These are phyloP conservation scores for Centrocercus urophasianus DNA, from an alignment of 2,113 vertebrate genomes.

Conservation along the genomic window DNA sequence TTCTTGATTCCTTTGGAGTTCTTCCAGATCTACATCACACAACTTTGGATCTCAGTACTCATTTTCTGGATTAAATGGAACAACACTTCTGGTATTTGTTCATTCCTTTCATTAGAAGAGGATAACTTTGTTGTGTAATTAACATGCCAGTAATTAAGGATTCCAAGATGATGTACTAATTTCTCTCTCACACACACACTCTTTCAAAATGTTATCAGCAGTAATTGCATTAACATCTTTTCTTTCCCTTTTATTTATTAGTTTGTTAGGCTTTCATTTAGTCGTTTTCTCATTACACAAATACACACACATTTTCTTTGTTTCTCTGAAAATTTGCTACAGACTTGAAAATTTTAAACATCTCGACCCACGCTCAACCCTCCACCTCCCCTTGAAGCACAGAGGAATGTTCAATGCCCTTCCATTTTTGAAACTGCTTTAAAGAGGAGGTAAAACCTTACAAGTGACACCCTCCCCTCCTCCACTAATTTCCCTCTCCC, in stretches of 20 bases:
- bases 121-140: conserved; percentile 63
- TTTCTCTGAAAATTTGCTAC: conserved; percentile 20
- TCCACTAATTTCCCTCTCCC: not conserved
- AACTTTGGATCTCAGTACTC: not conserved
- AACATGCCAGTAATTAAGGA: conserved; percentile 57
- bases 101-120: conserved; percentile 17
- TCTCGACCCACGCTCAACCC: not conserved
- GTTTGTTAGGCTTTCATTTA: conserved; percentile 51
- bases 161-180: conserved; percentile 60
- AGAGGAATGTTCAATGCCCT: not conserved
- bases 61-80: conserved; percentile 59
- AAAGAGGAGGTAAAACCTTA: not conserved
- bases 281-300: conserved; percentile 13
- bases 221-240: conserved; percentile 63
- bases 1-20: not conserved
- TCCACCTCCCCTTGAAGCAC: not conserved
- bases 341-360: not conserved
- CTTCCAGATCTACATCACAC: conserved; percentile 18
- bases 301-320: not conserved
- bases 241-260: not conserved
- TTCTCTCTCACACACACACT: not conserved
- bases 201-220: conserved; percentile 52
- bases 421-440: not conserved
- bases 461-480: not conserved
- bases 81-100: not conserved